Evolutionary conservation across 2,113 vertebrate species (phyloP).

Genomic region (Bostrychus sinensis): DNA sequence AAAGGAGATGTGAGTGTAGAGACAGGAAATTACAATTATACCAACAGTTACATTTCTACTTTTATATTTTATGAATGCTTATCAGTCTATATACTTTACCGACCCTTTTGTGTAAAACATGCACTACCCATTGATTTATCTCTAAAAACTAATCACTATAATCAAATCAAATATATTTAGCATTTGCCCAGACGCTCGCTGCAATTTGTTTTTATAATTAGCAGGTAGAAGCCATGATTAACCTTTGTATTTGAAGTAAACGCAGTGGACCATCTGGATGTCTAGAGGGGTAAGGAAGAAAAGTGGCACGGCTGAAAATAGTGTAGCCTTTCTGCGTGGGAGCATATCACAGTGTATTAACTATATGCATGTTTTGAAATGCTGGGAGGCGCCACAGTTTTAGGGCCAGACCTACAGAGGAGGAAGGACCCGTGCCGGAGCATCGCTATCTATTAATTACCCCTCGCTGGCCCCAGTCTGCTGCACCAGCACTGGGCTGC

Average conservation of each 20-base stretch:
- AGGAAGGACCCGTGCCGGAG: constrained; percentile 23
- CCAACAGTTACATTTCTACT: not conserved
- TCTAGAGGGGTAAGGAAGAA: constrained; percentile 29
- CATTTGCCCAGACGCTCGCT: constrained; percentile 42
- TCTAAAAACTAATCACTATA: constrained; percentile 23
- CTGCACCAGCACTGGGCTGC: constrained; percentile 24
- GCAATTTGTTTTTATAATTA: constrained; percentile 67
- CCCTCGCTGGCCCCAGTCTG: constrained; percentile 33
- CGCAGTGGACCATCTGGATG: constrained; percentile 51
- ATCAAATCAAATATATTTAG: constrained; percentile 42
- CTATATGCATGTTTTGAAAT: constrained; percentile 43
- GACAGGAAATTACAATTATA: not conserved
- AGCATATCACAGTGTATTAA: constrained; percentile 33
- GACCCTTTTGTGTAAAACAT: not conserved
- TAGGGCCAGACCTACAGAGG: constrained; percentile 14
- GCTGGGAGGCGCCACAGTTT: constrained; percentile 27
- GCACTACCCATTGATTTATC: constrained; percentile 20
- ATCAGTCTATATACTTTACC: not conserved
- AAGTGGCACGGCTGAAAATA: constrained; percentile 38
- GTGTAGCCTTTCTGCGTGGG: constrained; percentile 25
- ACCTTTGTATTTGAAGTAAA: constrained; percentile 53
- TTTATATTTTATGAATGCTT: not conserved
- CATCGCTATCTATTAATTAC: constrained; percentile 51
- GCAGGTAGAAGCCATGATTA: constrained; percentile 54
- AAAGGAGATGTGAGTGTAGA: not conserved